Evolutionary conservation across 2,888 invertebrate genomes (phyloP).

Genomic region (Apamea sordens): DNA sequence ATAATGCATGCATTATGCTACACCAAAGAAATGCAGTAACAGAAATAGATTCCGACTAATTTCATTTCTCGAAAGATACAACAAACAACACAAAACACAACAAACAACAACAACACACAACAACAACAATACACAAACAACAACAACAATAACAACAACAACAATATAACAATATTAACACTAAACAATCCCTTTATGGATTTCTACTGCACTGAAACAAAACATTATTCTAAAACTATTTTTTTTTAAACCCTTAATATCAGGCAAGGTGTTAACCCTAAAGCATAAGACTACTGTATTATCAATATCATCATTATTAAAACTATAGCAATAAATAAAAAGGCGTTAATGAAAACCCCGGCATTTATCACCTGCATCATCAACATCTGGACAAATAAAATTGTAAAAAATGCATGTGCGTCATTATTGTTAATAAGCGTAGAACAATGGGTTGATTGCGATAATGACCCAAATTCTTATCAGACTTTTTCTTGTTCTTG

Average conservation of each 20-base stretch:
- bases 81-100: too few species aligned
- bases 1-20: background rate
- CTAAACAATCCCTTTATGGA: background rate
- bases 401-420: constrained; percentile 29
- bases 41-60: background rate
- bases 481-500: background rate
- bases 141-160: too few species aligned
- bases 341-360: constrained; percentile 29
- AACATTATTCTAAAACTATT: background rate
- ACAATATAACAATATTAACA: too few species aligned
- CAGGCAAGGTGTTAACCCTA: constrained; percentile 31
- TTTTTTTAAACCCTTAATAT: background rate
- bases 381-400: constrained; percentile 54
- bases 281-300: constrained; percentile 20
- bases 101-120: too few species aligned
- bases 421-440: constrained; percentile 31
- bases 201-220: background rate
- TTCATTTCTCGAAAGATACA: background rate
- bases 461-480: constrained; percentile 10
- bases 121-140: too few species aligned
- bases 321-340: constrained; percentile 36
- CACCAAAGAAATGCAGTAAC: background rate
- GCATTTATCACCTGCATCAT: constrained; percentile 52
- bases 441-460: constrained; percentile 13
- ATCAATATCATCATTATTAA: constrained; percentile 22